A percentile compares a stretch with the other conserved stretches of the same genome.
phyloP scores from a whole-genome alignment of 1,140 invertebrate genomes.

The Ceratina calcarata region DNA sequence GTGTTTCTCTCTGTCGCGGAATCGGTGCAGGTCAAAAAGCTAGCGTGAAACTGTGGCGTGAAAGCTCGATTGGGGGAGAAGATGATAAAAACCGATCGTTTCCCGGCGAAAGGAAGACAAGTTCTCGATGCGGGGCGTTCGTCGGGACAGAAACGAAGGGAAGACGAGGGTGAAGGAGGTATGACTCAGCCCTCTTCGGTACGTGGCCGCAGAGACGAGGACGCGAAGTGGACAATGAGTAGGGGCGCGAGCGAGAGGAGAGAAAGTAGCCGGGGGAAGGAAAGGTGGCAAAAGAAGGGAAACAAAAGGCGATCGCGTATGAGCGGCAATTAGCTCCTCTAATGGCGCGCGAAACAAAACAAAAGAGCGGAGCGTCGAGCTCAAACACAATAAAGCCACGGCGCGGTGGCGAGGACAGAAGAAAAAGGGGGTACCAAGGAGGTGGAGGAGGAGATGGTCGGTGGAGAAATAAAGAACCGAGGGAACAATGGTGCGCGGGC shows the following conservation, averaged over 20 bases:
- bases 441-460: constrained; percentile 7
- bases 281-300: constrained; percentile 71
- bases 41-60: constrained; percentile 9
- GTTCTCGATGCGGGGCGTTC: constrained; percentile 25
- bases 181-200: constrained; percentile 50
- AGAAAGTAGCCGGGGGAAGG: constrained; percentile 54
- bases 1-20: too few relatives aligned
- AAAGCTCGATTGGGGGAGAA: constrained; percentile 24
- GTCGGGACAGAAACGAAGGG: constrained; percentile 44
- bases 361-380: constrained; percentile 73
- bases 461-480: constrained; percentile 57
- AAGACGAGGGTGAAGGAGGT: constrained; percentile 30
- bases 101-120: constrained; percentile 46
- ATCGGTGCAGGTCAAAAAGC: not conserved
- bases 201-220: constrained; percentile 39
- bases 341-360: constrained; percentile 79
- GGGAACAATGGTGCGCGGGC: constrained; percentile 68
- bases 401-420: constrained; percentile 42
- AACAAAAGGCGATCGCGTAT: constrained; percentile 79
- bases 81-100: constrained; percentile 63
- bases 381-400: constrained; percentile 73
- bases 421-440: constrained; percentile 35
- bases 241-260: constrained; percentile 31
- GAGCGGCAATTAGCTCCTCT: constrained; percentile 79
- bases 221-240: constrained; percentile 13